Conservation (phyloP, 2,113 vertebrate species). For the Donacobius atricapilla region DNA sequence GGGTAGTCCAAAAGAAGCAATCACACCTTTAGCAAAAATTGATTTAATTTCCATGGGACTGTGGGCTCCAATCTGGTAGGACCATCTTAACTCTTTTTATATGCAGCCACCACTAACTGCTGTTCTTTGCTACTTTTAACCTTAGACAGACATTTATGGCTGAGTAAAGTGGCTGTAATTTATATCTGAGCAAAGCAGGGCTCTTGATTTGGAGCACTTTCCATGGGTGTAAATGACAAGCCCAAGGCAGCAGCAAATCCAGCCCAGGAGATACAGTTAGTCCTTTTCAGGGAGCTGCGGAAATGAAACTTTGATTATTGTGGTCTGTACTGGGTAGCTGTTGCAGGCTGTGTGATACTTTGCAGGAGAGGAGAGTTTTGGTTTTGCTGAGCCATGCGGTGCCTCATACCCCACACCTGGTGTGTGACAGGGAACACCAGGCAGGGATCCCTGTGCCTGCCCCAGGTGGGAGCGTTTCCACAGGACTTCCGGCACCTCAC, state of each 20-base stretch:
- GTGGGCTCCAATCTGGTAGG: background rate
- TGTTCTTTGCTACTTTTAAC: background rate
- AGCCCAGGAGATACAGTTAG: background rate
- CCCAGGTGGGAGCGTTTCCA: background rate
- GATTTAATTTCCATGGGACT: background rate
- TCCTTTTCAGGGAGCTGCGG: background rate
- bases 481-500: background rate
- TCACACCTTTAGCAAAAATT: background rate
- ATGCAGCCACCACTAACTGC: background rate
- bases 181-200: background rate
- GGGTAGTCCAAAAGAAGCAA: background rate
- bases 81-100: background rate
- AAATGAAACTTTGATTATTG: background rate
- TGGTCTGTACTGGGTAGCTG: background rate
- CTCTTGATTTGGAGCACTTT: slow-evolving; percentile 30
- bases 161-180: slow-evolving; percentile 8
- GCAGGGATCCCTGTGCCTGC: background rate
- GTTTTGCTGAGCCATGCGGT: background rate
- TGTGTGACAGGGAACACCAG: background rate
- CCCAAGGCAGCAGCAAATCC: slow-evolving; percentile 8
- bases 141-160: background rate
- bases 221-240: slow-evolving; percentile 4
- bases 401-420: background rate
- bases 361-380: background rate
- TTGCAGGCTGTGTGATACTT: background rate